These are phyloP conservation scores for Acipenser oxyrinchus DNA, from an alignment of 2,797 vertebrate species.

Conservation along the genomic window DNA sequence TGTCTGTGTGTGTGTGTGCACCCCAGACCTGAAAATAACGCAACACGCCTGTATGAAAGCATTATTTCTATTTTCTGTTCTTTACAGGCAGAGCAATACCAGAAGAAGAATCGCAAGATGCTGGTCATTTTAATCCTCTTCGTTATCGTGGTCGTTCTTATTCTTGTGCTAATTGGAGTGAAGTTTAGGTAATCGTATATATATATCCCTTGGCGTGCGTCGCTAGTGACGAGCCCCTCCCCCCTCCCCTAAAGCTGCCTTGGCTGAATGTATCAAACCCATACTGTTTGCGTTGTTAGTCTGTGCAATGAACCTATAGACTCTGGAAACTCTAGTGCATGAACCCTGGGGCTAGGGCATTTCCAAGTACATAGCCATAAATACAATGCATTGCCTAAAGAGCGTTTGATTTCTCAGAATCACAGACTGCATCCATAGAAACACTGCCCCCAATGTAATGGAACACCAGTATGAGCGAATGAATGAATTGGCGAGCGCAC, in stretches of 20 bases:
- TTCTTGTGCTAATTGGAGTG: conserved; percentile 84
- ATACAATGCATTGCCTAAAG: no score
- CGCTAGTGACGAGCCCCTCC: conserved; percentile 9
- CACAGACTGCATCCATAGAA: no score
- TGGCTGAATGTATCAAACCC: conserved; percentile 31
- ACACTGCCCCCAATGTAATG: no score
- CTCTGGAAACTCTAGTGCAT: no score
- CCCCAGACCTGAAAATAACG: neutral
- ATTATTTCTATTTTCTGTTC: conserved; percentile 28
- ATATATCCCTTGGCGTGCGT: conserved; percentile 24
- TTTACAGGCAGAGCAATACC: conserved; percentile 90
- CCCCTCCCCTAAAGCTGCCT: conserved; percentile 31
- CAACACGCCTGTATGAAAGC: neutral
- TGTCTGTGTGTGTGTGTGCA: neutral
- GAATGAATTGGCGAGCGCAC: no score
- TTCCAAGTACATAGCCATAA: no score
- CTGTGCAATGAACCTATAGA: conserved; percentile 30
- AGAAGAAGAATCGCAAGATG: conserved; percentile 99
- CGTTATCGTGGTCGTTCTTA: conserved; percentile 84
- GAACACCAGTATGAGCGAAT: no score
- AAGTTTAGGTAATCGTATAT: conserved; percentile 70
- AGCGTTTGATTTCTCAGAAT: no score
- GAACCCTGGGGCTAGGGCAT: no score
- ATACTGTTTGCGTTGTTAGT: conserved; percentile 21
- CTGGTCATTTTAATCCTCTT: conserved; percentile 92